Evolutionary conservation across 2,797 vertebrate species (phyloP), one percentile per base, ranked within the genome.

Genomic region (Cirrhinus mrigala): DNA sequence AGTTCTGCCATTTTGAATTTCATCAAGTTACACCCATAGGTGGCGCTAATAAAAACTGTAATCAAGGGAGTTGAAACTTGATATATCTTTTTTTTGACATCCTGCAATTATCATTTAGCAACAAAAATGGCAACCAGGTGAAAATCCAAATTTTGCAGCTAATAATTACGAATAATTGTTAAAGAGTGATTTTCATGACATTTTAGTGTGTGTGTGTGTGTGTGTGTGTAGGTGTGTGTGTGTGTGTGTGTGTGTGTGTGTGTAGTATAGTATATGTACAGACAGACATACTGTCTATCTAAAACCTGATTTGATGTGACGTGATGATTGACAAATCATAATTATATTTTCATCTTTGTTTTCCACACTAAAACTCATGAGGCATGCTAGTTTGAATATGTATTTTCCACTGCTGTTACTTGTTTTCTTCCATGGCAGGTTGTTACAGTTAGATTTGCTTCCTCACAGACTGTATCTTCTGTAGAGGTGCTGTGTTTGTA

Each of bases 371-470:
- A 37, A 40, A 75, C 11, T 54, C 33, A 71, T 56, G 1, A 24
- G 15, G 29, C 11, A 44, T 4, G 22, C 3, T 44, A 22, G 15
- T 11, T 8, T 71, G 5, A 29, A 46, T 82, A 44, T 74, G 12
- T 33, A 11, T 64, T 48, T 52, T 83, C n/a, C 44, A 52, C 58
- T 75, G 2, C 64, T 20, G 27, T 48, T 68, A 27, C 33, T 69
- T 46, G 62, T 66, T 78, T 81, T 54, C 46, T 24, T 78, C 16
- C n/a, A 33, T 56, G 64, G 33, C 33, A 22, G 5, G 4, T 20
- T 66, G 46, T 76, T 66, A 66, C 58, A 68, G 82, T 54, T 83
- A 27, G 62, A 22, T 40, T 77, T 68, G 22, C 82, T 77, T 84
- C 37, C 33, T 46, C 33, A 69, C n/a, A 77, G 48, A 84, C 54